Base-by-base conservation (phyloP, 2,113 vertebrate genomes). In the Notarius lentiginosus region DNA sequence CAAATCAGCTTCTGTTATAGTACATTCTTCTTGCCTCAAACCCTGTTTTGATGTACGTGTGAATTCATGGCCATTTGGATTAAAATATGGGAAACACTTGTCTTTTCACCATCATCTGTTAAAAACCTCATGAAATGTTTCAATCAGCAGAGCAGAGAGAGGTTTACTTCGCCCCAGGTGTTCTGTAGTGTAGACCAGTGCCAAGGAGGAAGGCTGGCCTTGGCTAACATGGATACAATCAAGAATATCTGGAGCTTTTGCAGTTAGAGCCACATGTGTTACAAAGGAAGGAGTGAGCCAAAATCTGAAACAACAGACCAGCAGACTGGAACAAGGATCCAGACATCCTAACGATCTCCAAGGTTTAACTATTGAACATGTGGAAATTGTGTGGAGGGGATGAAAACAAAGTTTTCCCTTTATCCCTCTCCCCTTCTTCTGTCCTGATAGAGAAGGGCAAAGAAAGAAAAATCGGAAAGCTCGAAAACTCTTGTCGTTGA, bases 341-440 rank as follows among this genome's bases (percentile, higher is more conserved):
- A 94, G 92, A 93, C 93, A 92, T 93, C 91, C 90, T 91, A 92
- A 93, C 91, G 88, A 94, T 92, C 92, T 91, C 90, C 89, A 90
- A 83, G 84, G 79, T 93, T 92, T 92, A 92, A 92, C 90, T 66
- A 90, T 53, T 72, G 89, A 88, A 90, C 92, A 93, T 91, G 91
- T 93, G 85, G 92, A 91, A 90, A 93, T 91, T 53, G 51, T 81
- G 85, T 72, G 76, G 65, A 47, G 34, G 24, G 34, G 34, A 81
- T 58, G 30, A 56, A 70, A 81, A 81, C 63, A 55, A 24, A 14
- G 93, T 92, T 70, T 83, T 63, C 27, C 22, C 75, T 53, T 61
- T 70, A 70, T 49, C 30, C 18, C 24, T 83, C 9, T 72, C 14
- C 58, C 8, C 27, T 82, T 75, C 10, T 73, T 73, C 70, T 47